Conservation (phyloP, 1,140 invertebrate species). For the Zaprionus tsacasi region DNA sequence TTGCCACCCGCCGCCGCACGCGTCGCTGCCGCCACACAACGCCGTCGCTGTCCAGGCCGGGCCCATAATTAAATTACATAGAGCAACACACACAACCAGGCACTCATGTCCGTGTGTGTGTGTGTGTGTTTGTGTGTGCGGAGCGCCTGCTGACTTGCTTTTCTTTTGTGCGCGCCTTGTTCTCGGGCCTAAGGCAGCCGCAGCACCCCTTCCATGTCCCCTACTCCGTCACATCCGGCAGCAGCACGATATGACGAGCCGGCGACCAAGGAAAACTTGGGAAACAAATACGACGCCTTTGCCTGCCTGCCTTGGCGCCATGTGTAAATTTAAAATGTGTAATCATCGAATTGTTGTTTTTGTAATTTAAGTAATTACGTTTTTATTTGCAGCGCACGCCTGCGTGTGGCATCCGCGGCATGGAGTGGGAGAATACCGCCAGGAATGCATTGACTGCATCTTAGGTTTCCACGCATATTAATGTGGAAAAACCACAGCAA, state of each 20-base stretch:
- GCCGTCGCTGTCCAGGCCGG: constrained; percentile 38
- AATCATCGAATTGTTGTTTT: constrained; percentile 67
- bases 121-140: constrained; percentile 7
- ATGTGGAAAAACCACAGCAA: constrained; percentile 1
- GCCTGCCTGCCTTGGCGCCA: constrained; percentile 31
- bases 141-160: constrained; percentile 73
- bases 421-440: background rate
- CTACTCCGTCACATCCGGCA: constrained; percentile 57
- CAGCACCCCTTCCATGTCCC: constrained; percentile 18
- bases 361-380: constrained; percentile 71
- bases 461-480: background rate
- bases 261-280: constrained; percentile 44
- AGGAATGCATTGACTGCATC: constrained; percentile 14
- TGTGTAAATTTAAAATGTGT: constrained; percentile 64
- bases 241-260: constrained; percentile 33
- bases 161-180: constrained; percentile 43
- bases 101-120: constrained; percentile 32
- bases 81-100: constrained; percentile 34
- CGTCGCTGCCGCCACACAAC: constrained; percentile 31
- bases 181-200: background rate
- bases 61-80: constrained; percentile 82
- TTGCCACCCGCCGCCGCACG: constrained; percentile 78
- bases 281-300: constrained; percentile 51
- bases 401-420: background rate
- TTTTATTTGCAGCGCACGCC: constrained; percentile 39